Evolutionary conservation across 2,888 invertebrate genomes (phyloP).

Genomic region (Megamerina dolium): DNA sequence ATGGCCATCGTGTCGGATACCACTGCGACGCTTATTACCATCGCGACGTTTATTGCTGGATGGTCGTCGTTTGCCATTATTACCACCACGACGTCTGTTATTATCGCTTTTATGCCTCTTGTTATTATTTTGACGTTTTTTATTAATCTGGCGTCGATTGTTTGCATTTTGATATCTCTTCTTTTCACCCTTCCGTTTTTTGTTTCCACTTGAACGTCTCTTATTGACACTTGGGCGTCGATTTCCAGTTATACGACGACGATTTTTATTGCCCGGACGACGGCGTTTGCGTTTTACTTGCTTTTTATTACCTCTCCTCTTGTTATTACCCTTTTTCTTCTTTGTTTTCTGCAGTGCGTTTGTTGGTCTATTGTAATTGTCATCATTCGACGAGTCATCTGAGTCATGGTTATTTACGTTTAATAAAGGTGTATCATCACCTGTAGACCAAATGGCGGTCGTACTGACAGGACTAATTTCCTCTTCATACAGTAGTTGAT

Average conservation of each 20-base stretch:
- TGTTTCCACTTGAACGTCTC: not conserved
- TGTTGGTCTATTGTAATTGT: not conserved
- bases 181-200: conserved; percentile 7
- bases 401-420: not conserved
- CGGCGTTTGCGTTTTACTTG: not conserved
- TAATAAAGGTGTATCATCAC: conserved; percentile 13
- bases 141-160: conserved; percentile 17
- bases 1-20: conserved; percentile 8
- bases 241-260: not conserved
- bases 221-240: not conserved
- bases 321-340: conserved; percentile 2
- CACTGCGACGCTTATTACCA: not conserved
- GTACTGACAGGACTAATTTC: conserved; percentile 27
- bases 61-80: not conserved
- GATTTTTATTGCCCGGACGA: conserved; percentile 3
- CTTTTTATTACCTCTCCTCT: conserved; percentile 3
- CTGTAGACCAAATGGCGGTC: conserved; percentile 32
- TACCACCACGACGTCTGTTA: not conserved
- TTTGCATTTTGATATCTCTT: conserved; percentile 7
- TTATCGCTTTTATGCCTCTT: not conserved
- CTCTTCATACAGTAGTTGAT: conserved; percentile 18
- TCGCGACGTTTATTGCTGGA: not conserved
- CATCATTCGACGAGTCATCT: not conserved
- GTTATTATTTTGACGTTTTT: conserved; percentile 11
- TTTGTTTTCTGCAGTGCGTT: conserved; percentile 2